Percentiles rank a stretch among this genome's conserved stretches.
phyloP scores from a whole-genome alignment of 2,888 invertebrate species.

The Brachypalpus laphriformis region DNA sequence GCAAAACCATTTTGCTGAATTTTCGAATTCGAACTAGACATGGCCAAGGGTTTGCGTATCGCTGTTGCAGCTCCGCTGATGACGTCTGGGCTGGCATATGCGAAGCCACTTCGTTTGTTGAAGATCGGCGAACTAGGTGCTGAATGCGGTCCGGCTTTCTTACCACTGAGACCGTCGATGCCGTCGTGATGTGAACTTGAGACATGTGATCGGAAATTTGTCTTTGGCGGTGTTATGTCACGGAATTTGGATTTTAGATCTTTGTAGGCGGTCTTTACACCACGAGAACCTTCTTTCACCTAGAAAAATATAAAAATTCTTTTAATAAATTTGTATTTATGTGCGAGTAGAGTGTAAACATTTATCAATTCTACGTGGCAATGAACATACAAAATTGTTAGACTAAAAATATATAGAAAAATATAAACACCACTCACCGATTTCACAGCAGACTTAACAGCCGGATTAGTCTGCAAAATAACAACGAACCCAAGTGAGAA shows the following conservation, averaged over 20 bases:
- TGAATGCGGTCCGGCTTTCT: slow-evolving; percentile 82
- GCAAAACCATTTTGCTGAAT: slow-evolving; percentile 80
- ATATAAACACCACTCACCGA: slow-evolving; percentile 88
- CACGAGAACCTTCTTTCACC: slow-evolving; percentile 90
- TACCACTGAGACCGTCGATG: slow-evolving; percentile 78
- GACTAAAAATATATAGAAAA: slow-evolving; percentile 27
- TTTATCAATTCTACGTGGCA: slow-evolving; percentile 17
- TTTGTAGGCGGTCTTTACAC: slow-evolving; percentile 91
- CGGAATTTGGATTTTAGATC: slow-evolving; percentile 88
- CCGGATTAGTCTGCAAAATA: slow-evolving; percentile 93
- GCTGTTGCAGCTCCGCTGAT: slow-evolving; percentile 76
- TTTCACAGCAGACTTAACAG: slow-evolving; percentile 96
- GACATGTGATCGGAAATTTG: slow-evolving; percentile 80
- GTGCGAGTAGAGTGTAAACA: neutral
- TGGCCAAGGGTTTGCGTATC: slow-evolving; percentile 78
- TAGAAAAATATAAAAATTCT: slow-evolving; percentile 77
- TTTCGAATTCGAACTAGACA: slow-evolving; percentile 81
- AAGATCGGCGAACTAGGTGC: slow-evolving; percentile 88
- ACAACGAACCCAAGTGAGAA: slow-evolving; percentile 71
- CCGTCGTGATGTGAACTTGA: slow-evolving; percentile 81
- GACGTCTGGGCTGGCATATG: slow-evolving; percentile 72
- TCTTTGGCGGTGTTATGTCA: slow-evolving; percentile 80
- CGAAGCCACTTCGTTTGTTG: slow-evolving; percentile 82
- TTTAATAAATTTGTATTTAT: neutral
- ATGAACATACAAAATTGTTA: slow-evolving; percentile 44